Evolutionary conservation across 1,140 invertebrate species (phyloP), one percentile per base, ranked within the genome.

Genomic region (Scaptomyza pallida): DNA sequence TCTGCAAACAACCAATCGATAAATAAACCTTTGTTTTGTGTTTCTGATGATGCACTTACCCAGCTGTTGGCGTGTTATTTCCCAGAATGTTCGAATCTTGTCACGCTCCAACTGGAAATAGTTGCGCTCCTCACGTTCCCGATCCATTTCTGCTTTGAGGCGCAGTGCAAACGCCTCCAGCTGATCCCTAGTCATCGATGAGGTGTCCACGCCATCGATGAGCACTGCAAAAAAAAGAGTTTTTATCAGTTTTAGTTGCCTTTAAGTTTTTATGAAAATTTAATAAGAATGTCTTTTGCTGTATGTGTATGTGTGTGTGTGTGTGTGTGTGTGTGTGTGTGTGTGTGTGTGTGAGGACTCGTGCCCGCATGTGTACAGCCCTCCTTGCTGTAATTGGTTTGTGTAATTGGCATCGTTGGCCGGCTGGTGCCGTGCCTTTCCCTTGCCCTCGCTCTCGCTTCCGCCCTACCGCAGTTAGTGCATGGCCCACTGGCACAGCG

Each of bases 101-200:
- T 99, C 98, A 75, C 98, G 93, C 92, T 99, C 98, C 51, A 99
- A 91, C 92, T 99, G 98, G 80, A 99, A 98, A 89, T 96, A 98
- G 91, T 99, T 99, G 73, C 98, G 92, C 91, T 99, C 97, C 92
- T 99, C 97, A 76, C 97, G 93, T 92, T 99, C 98, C 44, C 97
- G 94, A 85, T 99, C 97, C 89, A 98, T 93, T 92, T 99, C 97
- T 78, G 98, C 96, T 82, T 97, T 94, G n/a, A 99, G 94, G 80
- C 95, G 94, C 21, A 95, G 92, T 6, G 97, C 95, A 89, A 98
- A 98, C 57, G 95, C 94, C 92, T 98, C 97, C 43, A 99, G 92
- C 92, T 98, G 97, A 89, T 99, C 97, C 83, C 97, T 94, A 15
- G 95, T 95, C 97, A 99, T 99, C 90, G 97, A 96, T 12, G 96